These are phyloP conservation scores for Dendroctonus ponderosae DNA, from an alignment of 1,140 invertebrate species.

Conservation along the genomic window DNA sequence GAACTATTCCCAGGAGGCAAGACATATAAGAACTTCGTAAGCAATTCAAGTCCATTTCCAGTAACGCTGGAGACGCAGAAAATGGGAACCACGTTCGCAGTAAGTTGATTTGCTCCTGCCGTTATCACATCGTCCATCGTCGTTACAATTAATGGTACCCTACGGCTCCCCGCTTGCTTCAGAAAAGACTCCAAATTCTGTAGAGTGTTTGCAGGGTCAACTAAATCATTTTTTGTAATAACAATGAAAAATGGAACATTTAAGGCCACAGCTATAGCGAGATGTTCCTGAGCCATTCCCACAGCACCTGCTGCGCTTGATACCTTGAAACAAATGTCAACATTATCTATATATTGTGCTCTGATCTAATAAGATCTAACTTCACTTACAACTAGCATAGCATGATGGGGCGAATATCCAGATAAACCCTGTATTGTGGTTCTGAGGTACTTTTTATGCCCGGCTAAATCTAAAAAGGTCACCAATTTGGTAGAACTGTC, in stretches of 20 bases:
- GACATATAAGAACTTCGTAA: slow-evolving; percentile 77
- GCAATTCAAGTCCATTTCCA: slow-evolving; percentile 76
- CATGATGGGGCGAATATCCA: slow-evolving; percentile 93
- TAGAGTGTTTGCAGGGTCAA: slow-evolving; percentile 60
- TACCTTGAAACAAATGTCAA: slow-evolving; percentile 52
- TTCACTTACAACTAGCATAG: slow-evolving; percentile 80
- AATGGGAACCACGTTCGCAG: slow-evolving; percentile 75
- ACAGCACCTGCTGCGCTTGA: slow-evolving; percentile 64
- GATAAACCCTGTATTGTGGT: slow-evolving; percentile 94
- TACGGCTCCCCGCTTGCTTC: slow-evolving; percentile 54
- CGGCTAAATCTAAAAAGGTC: slow-evolving; percentile 94
- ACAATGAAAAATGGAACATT: slow-evolving; percentile 89
- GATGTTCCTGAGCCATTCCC: slow-evolving; percentile 77
- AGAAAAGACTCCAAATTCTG: slow-evolving; percentile 64
- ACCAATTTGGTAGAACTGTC: slow-evolving; percentile 87
- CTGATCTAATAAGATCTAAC: no score
- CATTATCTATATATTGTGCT: neutral
- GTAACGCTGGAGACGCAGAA: slow-evolving; percentile 95
- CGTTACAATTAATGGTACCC: slow-evolving; percentile 65
- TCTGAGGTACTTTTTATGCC: slow-evolving; percentile 92
- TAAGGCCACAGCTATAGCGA: slow-evolving; percentile 78
- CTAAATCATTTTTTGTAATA: slow-evolving; percentile 85
- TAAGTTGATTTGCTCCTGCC: slow-evolving; percentile 62
- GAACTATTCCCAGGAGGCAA: slow-evolving; percentile 68
- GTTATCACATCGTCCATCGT: slow-evolving; percentile 72